A percentile compares a stretch with the other conserved stretches of the same genome.
phyloP scores from a whole-genome alignment of 2,797 vertebrate genomes.

The Nyctibius grandis region DNA sequence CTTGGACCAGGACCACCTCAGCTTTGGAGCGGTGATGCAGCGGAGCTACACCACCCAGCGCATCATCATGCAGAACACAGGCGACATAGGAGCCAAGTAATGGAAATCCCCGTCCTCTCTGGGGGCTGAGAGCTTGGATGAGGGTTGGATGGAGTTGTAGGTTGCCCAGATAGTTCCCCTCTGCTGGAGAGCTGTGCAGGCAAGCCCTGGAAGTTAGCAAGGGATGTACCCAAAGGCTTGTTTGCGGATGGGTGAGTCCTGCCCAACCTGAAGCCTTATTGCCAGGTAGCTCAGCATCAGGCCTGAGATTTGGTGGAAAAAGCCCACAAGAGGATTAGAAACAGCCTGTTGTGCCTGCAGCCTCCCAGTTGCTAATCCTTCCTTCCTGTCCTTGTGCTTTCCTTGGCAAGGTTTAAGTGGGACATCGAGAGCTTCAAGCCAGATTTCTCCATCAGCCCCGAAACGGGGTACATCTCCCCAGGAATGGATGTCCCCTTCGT shows the following conservation, averaged over 20 bases:
- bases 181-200: background rate
- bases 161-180: background rate
- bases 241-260: background rate
- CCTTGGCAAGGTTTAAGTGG: slow-evolving; percentile 83
- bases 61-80: slow-evolving; percentile 79
- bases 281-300: background rate
- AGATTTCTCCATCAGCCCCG: slow-evolving; percentile 79
- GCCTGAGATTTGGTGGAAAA: background rate
- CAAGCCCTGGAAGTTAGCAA: background rate
- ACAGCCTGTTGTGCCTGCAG: rapidly evolving
- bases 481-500: slow-evolving; percentile 80
- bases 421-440: slow-evolving; percentile 73
- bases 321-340: background rate
- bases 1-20: slow-evolving; percentile 81
- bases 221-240: background rate
- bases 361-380: background rate
- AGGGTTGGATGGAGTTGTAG: background rate
- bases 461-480: slow-evolving; percentile 80
- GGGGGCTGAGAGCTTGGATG: background rate
- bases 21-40: slow-evolving; percentile 83
- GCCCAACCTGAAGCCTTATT: background rate
- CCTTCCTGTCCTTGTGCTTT: background rate
- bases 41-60: slow-evolving; percentile 71
- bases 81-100: slow-evolving; percentile 83
- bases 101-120: background rate